Evolutionary conservation across 2,113 vertebrate genomes (phyloP), one percentile per base, ranked within the genome.

Genomic region (Nanger granti): DNA sequence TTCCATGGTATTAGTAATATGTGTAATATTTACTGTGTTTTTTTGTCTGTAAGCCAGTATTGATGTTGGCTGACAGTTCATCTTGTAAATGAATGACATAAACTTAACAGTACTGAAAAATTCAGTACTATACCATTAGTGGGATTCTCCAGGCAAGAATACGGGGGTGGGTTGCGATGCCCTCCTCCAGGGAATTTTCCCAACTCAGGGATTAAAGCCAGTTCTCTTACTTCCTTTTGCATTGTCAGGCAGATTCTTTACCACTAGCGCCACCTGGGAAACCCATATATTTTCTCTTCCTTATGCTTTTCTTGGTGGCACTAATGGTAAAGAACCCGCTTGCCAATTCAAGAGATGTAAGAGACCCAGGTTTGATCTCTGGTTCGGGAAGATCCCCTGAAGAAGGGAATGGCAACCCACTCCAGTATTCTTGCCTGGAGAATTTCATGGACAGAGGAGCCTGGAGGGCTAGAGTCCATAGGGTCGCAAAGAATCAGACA

Each of bases 91-190:
- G 49, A 52, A 22, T 83, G 49, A 83, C 80, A 83, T 83, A 83
- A 54, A 54, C 29, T 54, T 54, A 52, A 83, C 47, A 54, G 31
- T 22, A 22, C 11, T 83, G 80, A 54, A n/a, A 83, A 83, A 54
- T 54, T 4, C 31, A 54, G 31, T 22, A n/a, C 80, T 54, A 4
- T 12, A 54, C 80, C 22, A 20, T 54, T 54, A 54, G 34, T 54
- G 80, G 69, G 20, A 37, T 73, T 73, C n/a, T 73, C 69, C 20
- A 73, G 69, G 69, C n/a, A 12, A 41, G n/a, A 73, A 73, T 73
- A 73, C 20, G 3, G n/a, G n/a, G 22, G n/a, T 73, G 69, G 69
- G n/a, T 24, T 73, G 69, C 0, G 0, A 41, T 73, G n/a, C 10
- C 10, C 20, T 73, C n/a, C 69, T 73, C 69, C 69, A 73, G n/a